A percentile compares a stretch with the other conserved stretches of the same genome.
Conservation (phyloP, 2,113 vertebrate genomes). For the Phycodurus eques region DNA sequence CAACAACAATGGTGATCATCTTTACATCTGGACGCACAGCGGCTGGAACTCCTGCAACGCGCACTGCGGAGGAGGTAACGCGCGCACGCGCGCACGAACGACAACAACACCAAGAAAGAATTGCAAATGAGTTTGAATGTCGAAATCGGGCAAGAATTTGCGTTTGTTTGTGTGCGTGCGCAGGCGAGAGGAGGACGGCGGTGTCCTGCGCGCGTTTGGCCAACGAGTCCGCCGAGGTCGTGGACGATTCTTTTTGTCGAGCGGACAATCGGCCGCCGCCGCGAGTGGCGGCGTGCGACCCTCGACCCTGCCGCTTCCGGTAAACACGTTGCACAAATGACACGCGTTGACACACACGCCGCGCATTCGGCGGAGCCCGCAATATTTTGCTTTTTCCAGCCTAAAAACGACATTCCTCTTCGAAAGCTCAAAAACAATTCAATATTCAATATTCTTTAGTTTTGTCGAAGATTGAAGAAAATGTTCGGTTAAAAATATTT, state of each 20-base stretch:
- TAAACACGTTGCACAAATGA: slow-evolving; percentile 33
- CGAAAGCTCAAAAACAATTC: too few species aligned
- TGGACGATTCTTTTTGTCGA: slow-evolving; percentile 84
- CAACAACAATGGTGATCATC: neutral
- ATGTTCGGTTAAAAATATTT: too few species aligned
- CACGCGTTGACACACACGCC: too few species aligned
- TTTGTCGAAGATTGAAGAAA: too few species aligned
- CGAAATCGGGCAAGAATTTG: too few species aligned
- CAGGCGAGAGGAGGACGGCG: slow-evolving; percentile 86
- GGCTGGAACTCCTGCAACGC: slow-evolving; percentile 91
- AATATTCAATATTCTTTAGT: too few species aligned
- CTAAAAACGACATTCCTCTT: too few species aligned
- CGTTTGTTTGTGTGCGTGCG: slow-evolving; percentile 10
- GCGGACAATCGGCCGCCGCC: slow-evolving; percentile 80
- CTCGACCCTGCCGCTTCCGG: slow-evolving; percentile 89
- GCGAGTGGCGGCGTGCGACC: slow-evolving; percentile 86
- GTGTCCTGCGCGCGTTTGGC: slow-evolving; percentile 88
- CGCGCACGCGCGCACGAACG: neutral
- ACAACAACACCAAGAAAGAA: too few species aligned
- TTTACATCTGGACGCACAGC: slow-evolving; percentile 96
- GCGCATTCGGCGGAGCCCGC: too few species aligned
- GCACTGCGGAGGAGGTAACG: slow-evolving; percentile 92
- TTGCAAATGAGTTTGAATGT: too few species aligned
- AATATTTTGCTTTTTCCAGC: too few species aligned
- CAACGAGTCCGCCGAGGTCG: slow-evolving; percentile 85